Percentiles rank a stretch among this genome's conserved stretches.
These are phyloP conservation scores for Tragelaphus scriptus DNA, from an alignment of 2,113 vertebrate species.

Conservation along the genomic window DNA sequence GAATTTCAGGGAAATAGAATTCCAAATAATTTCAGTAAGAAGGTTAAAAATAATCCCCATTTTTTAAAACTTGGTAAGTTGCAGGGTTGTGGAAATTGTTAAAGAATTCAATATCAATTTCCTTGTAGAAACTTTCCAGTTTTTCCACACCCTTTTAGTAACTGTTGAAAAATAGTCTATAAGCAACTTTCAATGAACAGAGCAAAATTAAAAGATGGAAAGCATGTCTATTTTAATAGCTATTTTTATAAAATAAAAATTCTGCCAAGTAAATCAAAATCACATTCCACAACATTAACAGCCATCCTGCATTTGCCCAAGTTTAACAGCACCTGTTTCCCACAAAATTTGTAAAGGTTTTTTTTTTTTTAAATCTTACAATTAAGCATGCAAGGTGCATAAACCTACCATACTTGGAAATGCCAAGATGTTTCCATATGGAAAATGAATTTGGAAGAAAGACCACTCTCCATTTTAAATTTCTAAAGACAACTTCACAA, in stretches of 20 bases:
- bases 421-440: constrained; percentile 52
- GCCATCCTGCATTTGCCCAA: not conserved
- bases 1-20: constrained; percentile 42
- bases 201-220: constrained; percentile 55
- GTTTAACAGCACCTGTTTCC: constrained; percentile 56
- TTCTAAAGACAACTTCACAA: constrained; percentile 23
- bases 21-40: constrained; percentile 39
- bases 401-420: constrained; percentile 30
- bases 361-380: not conserved
- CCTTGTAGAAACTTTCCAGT: constrained; percentile 39
- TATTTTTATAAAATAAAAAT: constrained; percentile 58
- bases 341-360: constrained; percentile 52
- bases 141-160: constrained; percentile 40
- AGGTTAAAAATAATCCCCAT: constrained; percentile 40
- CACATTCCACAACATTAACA: constrained; percentile 61
- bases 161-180: constrained; percentile 40
- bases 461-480: not conserved
- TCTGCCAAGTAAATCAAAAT: constrained; percentile 66
- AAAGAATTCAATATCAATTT: constrained; percentile 50
- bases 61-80: not conserved
- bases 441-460: constrained; percentile 49
- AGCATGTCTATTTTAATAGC: constrained; percentile 53
- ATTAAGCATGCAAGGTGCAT: constrained; percentile 57
- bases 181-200: constrained; percentile 48
- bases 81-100: constrained; percentile 28